phyloP scores from a whole-genome alignment of 2,888 invertebrate genomes.

The Liopterus haemorrhoidalis region DNA sequence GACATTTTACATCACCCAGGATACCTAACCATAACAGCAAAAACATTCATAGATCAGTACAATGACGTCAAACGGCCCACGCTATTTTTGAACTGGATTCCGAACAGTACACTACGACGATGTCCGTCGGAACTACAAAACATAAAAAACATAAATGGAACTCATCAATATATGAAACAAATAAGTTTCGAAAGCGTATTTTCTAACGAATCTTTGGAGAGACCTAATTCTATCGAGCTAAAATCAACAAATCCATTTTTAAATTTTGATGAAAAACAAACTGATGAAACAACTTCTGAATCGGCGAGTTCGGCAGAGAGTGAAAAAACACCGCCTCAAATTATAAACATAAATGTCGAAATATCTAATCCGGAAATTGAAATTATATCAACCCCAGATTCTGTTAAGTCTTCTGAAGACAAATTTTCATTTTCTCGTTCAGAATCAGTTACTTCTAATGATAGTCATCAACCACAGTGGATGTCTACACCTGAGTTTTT shows the following conservation, averaged over 20 bases:
- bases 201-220: conserved; percentile 36
- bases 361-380: conserved; percentile 70
- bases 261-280: conserved; percentile 40
- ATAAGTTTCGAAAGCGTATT: conserved; percentile 43
- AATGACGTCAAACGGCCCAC: conserved; percentile 73
- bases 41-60: conserved; percentile 70
- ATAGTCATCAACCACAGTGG: conserved; percentile 72
- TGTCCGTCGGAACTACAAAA: conserved; percentile 72
- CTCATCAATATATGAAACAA: conserved; percentile 42
- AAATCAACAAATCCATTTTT: conserved; percentile 48
- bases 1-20: conserved; percentile 88
- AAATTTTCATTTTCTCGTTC: conserved; percentile 57
- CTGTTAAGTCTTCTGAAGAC: conserved; percentile 45
- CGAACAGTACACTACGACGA: conserved; percentile 80
- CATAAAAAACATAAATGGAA: conserved; percentile 45
- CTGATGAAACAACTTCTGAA: conserved; percentile 31
- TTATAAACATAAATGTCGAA: conserved; percentile 45
- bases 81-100: conserved; percentile 89
- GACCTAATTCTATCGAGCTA: conserved; percentile 34
- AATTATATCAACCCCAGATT: conserved; percentile 62
- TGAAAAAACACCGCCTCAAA: conserved; percentile 36
- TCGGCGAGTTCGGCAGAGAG: conserved; percentile 43
- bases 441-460: conserved; percentile 60
- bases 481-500: conserved; percentile 74
- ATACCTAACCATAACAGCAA: conserved; percentile 82